Evolutionary conservation across 2,888 invertebrate species (phyloP), one percentile per base, ranked within the genome.

Genomic region (Nomada lathburiana): DNA sequence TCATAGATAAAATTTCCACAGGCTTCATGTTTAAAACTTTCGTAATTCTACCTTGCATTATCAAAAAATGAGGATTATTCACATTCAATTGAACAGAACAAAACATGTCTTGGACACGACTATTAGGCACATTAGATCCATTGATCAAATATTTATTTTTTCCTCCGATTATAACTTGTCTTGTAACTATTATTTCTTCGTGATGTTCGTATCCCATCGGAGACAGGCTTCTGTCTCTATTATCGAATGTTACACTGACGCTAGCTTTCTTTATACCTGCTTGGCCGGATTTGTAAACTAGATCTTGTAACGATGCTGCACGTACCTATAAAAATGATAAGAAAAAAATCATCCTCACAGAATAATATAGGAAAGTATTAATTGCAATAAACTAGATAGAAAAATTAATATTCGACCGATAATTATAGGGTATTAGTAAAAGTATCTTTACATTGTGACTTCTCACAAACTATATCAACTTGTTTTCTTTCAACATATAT

Each of bases 1-100:
- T 97, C 99, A 99, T 99, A 0, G 98, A 97, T 72, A 99, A 94
- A 90, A 99, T 98, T 97, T 99, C 99, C 62, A 96, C 96, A 0
- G 99, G 99, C 93, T 99, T 99, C 99, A 99, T 99, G 93, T 98
- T 99, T 42, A 99, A 95, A 2, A 99, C 99, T 95, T 99, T 99
- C 1, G 99, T 99, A 87, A 99, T 99, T 85, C 98, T 96, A 0
- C 99, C 99, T 95, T 99, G 99, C 99, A 99, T 99, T 91, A 99
- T 99, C 52, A 99, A 96, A 94, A 99, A 99, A 94, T 99, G 99
- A 0, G 99, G 99, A 94, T 99, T 99, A 94, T 99, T 99, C 2
- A 99, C 98, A 92, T 99, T 99, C 55, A 99, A 95, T 93, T 99
- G 99, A 9, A 99, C 97, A 0, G 99, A 98, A 90, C 98, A 98